These are phyloP conservation scores for Semnornis frantzii DNA, from an alignment of 2,113 vertebrate genomes.

Conservation along the genomic window DNA sequence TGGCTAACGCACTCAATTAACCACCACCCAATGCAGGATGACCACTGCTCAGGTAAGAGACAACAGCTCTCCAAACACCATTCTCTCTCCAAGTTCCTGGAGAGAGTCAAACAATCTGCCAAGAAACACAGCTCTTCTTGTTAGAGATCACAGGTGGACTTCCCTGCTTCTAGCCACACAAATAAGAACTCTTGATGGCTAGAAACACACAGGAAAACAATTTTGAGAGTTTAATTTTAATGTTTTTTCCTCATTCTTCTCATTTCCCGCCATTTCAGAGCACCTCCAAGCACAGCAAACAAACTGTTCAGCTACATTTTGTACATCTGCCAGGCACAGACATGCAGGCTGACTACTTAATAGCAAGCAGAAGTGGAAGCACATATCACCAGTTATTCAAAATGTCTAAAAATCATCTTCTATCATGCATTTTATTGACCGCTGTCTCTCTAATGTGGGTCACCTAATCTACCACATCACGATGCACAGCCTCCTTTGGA, in stretches of 20 bases:
- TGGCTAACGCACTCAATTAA: not conserved
- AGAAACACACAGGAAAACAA: not conserved
- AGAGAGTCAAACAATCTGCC: not conserved
- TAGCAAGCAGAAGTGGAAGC: not conserved
- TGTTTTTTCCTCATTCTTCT: not conserved
- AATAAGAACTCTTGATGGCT: not conserved
- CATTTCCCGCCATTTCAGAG: not conserved
- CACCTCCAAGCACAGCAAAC: not conserved
- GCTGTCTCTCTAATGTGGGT: not conserved
- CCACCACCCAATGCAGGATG: not conserved
- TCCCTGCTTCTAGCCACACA: not conserved
- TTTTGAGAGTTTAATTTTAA: not conserved
- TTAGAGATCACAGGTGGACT: not conserved
- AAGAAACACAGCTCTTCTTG: not conserved
- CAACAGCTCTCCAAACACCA: not conserved
- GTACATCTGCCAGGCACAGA: constrained; percentile 19
- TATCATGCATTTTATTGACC: not conserved
- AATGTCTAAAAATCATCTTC: not conserved
- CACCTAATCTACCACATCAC: not conserved
- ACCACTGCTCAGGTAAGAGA: not conserved
- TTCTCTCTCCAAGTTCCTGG: not conserved
- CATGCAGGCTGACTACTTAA: not conserved
- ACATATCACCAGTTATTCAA: not conserved
- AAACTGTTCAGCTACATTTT: not conserved
- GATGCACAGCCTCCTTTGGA: not conserved